Base-by-base conservation (phyloP, 2,113 vertebrate genomes). In the Piliocolobus tephrosceles region DNA sequence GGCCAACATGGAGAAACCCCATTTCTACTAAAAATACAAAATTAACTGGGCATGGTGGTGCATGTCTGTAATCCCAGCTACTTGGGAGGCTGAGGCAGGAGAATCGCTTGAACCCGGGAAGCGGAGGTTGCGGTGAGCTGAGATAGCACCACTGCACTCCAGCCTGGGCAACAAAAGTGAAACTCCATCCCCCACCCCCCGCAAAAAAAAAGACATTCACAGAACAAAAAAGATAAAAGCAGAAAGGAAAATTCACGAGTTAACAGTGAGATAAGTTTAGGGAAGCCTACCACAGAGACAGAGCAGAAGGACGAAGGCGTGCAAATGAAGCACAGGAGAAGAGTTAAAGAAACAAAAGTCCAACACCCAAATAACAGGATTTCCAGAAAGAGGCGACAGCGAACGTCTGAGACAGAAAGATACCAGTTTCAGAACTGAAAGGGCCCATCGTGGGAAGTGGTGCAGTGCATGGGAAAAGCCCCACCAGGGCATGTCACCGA, bases 401-500 rank as follows among this genome's bases (percentile, higher is more conserved):
- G 7, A 18, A 32, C 23, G 18, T 50, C 43, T n/a, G 2, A 52
- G 27, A 82, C 76, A 9, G 40, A 79, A 50, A 12, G 52, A 16
- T 5, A 35, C 6, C 4, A 35, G 20, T 14, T 55, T 90, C 6
- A 13, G 50, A 92, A 27, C 30, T 2, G 64, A 35, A 61, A 40
- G 30, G 47, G 9, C 38, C n/a, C n/a, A 8, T 17, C 7, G 6
- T 32, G 20, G 55, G 45, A 25, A 1, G 11, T 3, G 2, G 40
- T 22, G 4, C 50, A 32, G 32, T 6, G 30, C 30, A 20, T 1
- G 47, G 68, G 80, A 38, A 30, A 52, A 43, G 47, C 23, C 52
- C 55, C 38, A 4, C 5, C 4, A 50, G 16, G 32, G 47, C 40
- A 12, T 0, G 0, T 8, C 8, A 7, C 32, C 7, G 2, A 4